phyloP scores from a whole-genome alignment of 35 echinoderm and acorn worm genomes.

The Amphiura filiformis region DNA sequence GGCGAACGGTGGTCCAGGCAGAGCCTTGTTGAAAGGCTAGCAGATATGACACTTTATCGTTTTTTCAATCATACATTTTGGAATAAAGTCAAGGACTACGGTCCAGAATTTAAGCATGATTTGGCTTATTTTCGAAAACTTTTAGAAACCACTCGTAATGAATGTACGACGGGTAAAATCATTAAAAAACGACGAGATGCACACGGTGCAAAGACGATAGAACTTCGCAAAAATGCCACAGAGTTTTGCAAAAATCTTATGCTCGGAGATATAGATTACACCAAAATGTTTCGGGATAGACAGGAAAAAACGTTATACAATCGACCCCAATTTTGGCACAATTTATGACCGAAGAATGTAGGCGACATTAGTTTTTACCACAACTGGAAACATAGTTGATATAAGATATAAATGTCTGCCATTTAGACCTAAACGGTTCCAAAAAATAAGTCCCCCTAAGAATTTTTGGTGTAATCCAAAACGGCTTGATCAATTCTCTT shows the following conservation, averaged over 20 bases:
- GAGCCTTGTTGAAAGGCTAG: too few species aligned
- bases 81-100: conserved; percentile 57
- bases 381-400: too few species aligned
- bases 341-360: too few species aligned
- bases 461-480: too few species aligned
- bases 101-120: conserved; percentile 23
- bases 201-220: background rate
- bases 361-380: too few species aligned
- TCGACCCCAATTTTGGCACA: too few species aligned
- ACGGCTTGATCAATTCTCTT: too few species aligned
- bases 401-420: too few species aligned
- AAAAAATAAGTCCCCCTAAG: too few species aligned
- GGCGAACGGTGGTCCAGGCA: too few species aligned
- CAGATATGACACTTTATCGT: conserved; percentile 52
- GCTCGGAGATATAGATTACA: background rate
- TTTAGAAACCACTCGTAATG: background rate
- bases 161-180: background rate
- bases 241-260: background rate
- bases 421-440: too few species aligned
- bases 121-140: background rate
- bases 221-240: background rate
- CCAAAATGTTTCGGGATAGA: background rate
- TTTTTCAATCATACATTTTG: conserved; percentile 79
- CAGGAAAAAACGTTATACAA: too few species aligned
- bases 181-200: background rate